phyloP scores from a whole-genome alignment of 53 echinoderm and acorn worm species.

The Paracentrotus lividus region DNA sequence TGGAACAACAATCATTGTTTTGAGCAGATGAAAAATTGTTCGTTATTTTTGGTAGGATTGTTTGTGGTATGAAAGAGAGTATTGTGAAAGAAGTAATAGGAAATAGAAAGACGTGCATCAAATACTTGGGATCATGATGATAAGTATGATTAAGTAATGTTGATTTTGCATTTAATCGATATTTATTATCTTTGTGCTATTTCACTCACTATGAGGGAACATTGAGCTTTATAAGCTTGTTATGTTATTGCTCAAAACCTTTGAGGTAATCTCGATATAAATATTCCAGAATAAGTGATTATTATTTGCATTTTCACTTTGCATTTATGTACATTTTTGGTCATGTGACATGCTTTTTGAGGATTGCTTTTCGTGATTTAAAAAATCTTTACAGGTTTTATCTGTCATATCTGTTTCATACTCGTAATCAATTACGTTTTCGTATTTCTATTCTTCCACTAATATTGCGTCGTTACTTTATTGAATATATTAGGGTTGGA shows the following conservation, averaged over 20 bases:
- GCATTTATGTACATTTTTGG: conserved; percentile 23
- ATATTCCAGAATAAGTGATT: neutral
- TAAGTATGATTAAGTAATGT: neutral
- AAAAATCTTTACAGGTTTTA: neutral
- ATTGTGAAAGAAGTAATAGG: neutral
- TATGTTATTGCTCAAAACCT: neutral
- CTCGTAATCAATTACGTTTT: no score
- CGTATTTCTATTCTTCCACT: no score
- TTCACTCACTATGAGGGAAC: neutral
- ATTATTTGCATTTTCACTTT: neutral
- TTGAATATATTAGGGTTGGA: no score
- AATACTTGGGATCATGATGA: neutral
- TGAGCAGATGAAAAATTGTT: no score
- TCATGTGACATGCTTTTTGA: neutral
- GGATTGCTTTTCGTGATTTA: neutral
- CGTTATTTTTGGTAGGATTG: neutral
- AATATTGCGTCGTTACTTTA: no score
- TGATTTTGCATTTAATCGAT: conserved; percentile 11
- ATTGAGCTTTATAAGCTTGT: conserved; percentile 29
- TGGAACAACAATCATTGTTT: neutral
- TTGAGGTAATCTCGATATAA: conserved; percentile 20
- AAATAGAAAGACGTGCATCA: neutral
- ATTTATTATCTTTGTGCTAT: neutral
- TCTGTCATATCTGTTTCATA: neutral
- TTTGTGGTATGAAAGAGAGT: neutral